Evolutionary conservation across 2,797 vertebrate genomes (phyloP), one percentile per base, ranked within the genome.

Genomic region (Semaprochilodus insignis): DNA sequence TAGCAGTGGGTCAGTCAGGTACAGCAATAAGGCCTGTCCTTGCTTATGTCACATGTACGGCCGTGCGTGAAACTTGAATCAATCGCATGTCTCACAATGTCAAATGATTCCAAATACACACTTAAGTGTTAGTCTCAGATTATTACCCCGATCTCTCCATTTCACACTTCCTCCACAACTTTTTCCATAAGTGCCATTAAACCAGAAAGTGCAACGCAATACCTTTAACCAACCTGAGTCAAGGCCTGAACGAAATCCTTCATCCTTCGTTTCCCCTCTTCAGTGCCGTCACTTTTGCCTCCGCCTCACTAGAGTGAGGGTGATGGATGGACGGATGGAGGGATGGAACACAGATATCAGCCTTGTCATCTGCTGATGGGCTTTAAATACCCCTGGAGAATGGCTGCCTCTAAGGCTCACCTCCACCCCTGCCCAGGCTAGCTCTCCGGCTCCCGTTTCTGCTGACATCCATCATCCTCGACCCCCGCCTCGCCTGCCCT

Each of bases 381-480:
- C 74, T 81, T 87, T 86, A 86, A 87, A 90, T 75, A 83, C 71
- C 80, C 69, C 66, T 31, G 66, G 62, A 80, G 76, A 55, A 80
- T 71, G 73, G 65, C 77, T 51, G 79, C 74, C 77, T 85, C 36
- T 55, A 70, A 72, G 81, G 74, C 67, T 87, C 79, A 87, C 85
- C 83, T 83, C 86, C 71, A 77, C 57, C 69, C 13, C 19, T 62
- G 52, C 36, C 63, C 52, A 84, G 85, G 66, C 80, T 57, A 57
- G 77, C 83, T 86, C 81, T 66, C 66, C 72, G 55, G 54, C 65
- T 57, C 72, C 62, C 62, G 72, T 84, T 83, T 85, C 71, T 84
- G 81, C 79, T 36, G 66, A 73, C 82, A 88, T 90, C 85, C 88
- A 87, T 90, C 87, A 89, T 85, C 71, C 27, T 34, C 23, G 69